Base-by-base conservation (phyloP, 2,797 vertebrate genomes). In the Huso huso region DNA sequence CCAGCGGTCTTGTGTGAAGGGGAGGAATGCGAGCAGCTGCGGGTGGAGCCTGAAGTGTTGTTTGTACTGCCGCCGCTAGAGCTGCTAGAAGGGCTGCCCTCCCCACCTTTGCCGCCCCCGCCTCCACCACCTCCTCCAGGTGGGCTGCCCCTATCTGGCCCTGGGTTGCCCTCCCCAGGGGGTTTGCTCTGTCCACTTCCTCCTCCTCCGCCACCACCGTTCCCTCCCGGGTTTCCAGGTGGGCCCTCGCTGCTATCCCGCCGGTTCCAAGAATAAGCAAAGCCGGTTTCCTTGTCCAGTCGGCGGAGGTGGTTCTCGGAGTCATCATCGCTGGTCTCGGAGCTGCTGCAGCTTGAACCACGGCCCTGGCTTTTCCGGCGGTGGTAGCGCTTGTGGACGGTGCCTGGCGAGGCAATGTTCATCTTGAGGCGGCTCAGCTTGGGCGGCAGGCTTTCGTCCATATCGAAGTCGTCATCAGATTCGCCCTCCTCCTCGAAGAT, bases 401-500 rank as follows among this genome's bases (percentile, higher is more conserved):
- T 88, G 10, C 94, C 93, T 0, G 96, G 96, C 0, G 96, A 96
- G 0, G 90, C 87, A 1, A 97, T 94, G 72, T 94, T 95, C 95
- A 98, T 97, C 79, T 94, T 95, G 75, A 98, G 87, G 18, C 96
- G 84, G 83, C 95, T 98, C 71, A 98, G 88, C 75, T 99, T 98
- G 10, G 96, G 96, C 0, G 96, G 96, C 63, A 98, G 86, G 64
- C 93, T 94, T 82, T 97, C 94, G 0, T 95, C 94, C 92, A 93
- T 89, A 84, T 96, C 94, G 0, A 96, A 94, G 78, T 99, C 95
- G 0, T 98, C 96, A 1, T 98, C 96, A 0, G 96, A 99, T 78
- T 99, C 96, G 0, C 96, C 96, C 76, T 99, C 96, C 81, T 99
- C 96, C 80, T 99, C 96, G 0, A 95, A 98, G 81, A 99, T 98